phyloP scores from a whole-genome alignment of 2,797 vertebrate genomes.

The Pyrrhura leucotis region DNA sequence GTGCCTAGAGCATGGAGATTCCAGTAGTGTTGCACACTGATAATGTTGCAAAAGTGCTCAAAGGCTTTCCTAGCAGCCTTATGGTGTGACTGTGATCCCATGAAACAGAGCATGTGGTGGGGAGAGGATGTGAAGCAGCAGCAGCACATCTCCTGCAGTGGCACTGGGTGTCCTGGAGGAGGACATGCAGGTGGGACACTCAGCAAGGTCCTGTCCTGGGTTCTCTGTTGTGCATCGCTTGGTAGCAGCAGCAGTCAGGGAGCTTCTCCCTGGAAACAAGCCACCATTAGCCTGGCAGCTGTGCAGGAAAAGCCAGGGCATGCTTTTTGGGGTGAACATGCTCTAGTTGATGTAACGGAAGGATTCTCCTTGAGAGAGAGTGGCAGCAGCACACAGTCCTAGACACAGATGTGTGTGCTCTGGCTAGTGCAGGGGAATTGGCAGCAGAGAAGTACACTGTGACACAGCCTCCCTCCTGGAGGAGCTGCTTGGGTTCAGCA shows the following conservation, averaged over 20 bases:
- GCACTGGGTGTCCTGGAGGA: not conserved
- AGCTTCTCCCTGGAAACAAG: not conserved
- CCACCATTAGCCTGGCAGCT: not conserved
- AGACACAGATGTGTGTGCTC: accelerated
- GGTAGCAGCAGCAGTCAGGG: not conserved
- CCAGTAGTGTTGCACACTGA: not conserved
- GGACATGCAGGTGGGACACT: not conserved
- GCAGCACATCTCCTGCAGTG: not conserved
- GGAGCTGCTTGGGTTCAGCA: not conserved
- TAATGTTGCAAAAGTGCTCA: not conserved
- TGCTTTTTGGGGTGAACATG: accelerated
- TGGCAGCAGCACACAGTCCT: not conserved
- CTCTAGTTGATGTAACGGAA: not conserved
- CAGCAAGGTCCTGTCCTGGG: not conserved
- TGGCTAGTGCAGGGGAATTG: not conserved
- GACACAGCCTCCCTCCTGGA: not conserved
- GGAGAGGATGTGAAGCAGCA: not conserved
- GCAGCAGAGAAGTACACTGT: not conserved
- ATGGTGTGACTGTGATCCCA: accelerated
- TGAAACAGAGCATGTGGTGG: not conserved
- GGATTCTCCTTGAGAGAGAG: not conserved
- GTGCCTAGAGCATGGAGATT: not conserved
- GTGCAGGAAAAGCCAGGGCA: not conserved
- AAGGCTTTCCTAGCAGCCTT: not conserved
- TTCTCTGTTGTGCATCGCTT: not conserved